Evolutionary conservation across 2,888 invertebrate species (phyloP), one percentile per base, ranked within the genome.

Genomic region (Microctonus hyperodae): DNA sequence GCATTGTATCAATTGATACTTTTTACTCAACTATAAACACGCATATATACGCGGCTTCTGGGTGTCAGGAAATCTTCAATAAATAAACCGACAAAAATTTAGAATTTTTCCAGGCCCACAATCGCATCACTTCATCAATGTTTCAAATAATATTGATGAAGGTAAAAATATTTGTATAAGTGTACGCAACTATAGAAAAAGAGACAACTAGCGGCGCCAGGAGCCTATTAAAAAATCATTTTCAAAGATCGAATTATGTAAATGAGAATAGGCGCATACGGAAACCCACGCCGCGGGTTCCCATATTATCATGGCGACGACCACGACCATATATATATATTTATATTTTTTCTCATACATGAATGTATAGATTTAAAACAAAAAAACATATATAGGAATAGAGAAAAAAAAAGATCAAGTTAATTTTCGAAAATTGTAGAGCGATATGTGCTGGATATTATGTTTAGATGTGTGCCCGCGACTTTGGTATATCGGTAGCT

Each of bases 151-250:
- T n/a, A n/a, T n/a, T n/a, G n/a, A n/a, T n/a, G n/a, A n/a, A 28
- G 28, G 28, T n/a, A n/a, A 28, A 5, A 28, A 16, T 16, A 6
- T 3, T 7, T 7, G 20, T 16, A n/a, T 16, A n/a, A 5, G 16
- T 1, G 13, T n/a, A 3, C n/a, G 61, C 60, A 58, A 31, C 11
- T 51, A 48, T 56, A 59, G 48, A 23, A 25, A 59, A 48, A 40
- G 40, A n/a, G 68, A 35, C 13, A 60, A n/a, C 48, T 67, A 74
- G 44, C 78, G 82, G 81, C 82, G 81, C 82, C 82, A 82, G 77
- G 74, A 77, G 79, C 79, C 81, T 81, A 81, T 82, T 82, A 82
- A 82, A 80, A 82, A 80, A 80, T 76, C 81, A 80, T 73, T 81
- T 78, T 81, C 79, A 76, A 82, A 78, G 77, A 79, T 78, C 77